Evolutionary conservation across 2,113 vertebrate genomes (phyloP).

Genomic region (Ochotona curzoniae): DNA sequence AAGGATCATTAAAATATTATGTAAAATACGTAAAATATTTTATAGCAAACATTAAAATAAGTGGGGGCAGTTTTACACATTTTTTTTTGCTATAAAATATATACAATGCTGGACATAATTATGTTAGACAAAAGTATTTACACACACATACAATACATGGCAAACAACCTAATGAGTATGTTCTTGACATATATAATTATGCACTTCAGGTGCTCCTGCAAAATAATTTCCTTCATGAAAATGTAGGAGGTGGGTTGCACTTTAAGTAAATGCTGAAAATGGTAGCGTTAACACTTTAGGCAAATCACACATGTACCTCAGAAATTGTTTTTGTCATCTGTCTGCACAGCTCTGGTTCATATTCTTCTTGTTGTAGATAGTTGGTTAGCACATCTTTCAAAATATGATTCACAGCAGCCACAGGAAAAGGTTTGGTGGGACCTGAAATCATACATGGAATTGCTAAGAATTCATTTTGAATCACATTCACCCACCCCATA

Average conservation of each 20-base stretch:
- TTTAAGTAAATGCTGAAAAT: constrained; percentile 12
- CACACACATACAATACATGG: neutral
- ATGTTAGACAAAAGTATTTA: constrained; percentile 2
- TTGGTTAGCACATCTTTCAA: constrained; percentile 91
- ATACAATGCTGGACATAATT: neutral
- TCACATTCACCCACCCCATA: neutral
- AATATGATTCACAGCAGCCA: constrained; percentile 86
- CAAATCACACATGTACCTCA: constrained; percentile 86
- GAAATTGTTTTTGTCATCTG: constrained; percentile 91
- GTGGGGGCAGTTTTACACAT: neutral
- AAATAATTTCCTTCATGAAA: constrained; percentile 37
- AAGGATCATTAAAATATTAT: neutral
- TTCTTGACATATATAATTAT: constrained; percentile 45
- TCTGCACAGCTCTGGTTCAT: constrained; percentile 90
- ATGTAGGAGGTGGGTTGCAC: neutral
- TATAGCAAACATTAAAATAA: neutral
- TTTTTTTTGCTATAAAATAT: constrained; percentile 3
- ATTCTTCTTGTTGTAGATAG: constrained; percentile 89
- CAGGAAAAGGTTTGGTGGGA: constrained; percentile 88
- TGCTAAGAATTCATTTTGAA: constrained; percentile 37
- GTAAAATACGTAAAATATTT: too few relatives aligned
- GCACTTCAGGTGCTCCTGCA: neutral
- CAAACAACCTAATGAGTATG: neutral
- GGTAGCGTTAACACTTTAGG: neutral
- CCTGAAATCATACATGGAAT: constrained; percentile 80